These are phyloP conservation scores for Coenobita brevimanus DNA, from an alignment of 1,140 invertebrate species.

Conservation along the genomic window DNA sequence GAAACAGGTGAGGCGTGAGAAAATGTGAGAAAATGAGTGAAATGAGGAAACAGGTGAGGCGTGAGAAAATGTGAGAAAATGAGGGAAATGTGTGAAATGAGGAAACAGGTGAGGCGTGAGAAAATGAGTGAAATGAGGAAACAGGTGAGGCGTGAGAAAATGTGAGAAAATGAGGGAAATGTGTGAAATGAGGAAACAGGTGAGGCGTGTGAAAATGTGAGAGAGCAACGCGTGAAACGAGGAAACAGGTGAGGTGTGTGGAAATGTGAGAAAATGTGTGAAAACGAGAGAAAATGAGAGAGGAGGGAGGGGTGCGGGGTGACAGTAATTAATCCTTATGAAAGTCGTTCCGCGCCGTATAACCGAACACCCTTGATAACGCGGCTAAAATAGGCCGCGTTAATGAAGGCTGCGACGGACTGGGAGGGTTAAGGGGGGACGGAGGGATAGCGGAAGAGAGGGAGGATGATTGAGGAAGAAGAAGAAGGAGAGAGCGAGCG, in stretches of 20 bases:
- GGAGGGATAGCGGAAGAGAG: neutral
- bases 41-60: no score
- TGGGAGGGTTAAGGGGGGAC: neutral
- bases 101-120: no score
- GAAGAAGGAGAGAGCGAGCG: slow-evolving; percentile 11
- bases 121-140: neutral
- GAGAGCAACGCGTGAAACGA: neutral
- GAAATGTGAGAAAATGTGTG: no score
- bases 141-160: neutral
- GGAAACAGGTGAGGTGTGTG: neutral
- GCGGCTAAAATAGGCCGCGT: neutral
- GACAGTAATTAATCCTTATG: no score
- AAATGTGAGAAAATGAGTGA: neutral
- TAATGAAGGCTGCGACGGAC: neutral
- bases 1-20: slow-evolving; percentile 3
- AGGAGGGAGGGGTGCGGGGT: no score
- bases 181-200: neutral
- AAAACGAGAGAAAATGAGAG: no score
- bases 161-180: no score
- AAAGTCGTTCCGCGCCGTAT: no score
- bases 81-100: no score
- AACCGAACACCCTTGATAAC: no score
- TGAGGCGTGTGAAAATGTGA: neutral
- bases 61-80: no score
- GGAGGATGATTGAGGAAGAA: neutral